Evolutionary conservation across 1,140 invertebrate genomes (phyloP), one percentile per base, ranked within the genome.

Genomic region (Radopholus similis): DNA sequence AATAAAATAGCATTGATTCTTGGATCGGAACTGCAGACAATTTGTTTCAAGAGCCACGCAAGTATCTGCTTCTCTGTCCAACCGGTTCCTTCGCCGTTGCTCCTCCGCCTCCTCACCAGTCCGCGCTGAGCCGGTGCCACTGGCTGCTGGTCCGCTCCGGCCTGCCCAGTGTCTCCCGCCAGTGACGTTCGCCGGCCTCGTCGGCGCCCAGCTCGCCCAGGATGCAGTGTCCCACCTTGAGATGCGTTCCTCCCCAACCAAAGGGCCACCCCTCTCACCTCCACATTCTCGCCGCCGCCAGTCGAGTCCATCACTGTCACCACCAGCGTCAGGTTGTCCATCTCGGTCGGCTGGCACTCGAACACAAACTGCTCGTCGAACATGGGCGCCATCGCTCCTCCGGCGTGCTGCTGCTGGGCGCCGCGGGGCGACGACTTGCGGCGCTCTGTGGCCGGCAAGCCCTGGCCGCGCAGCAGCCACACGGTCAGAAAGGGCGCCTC

Each of bases 31-130:
- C n/a, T n/a, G n/a, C n/a, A n/a, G n/a, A n/a, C n/a, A n/a, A n/a
- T n/a, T n/a, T n/a, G n/a, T n/a, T n/a, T n/a, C n/a, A n/a, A n/a
- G n/a, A n/a, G n/a, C n/a, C n/a, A n/a, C n/a, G n/a, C n/a, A n/a
- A n/a, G n/a, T n/a, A n/a, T n/a, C n/a, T n/a, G n/a, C n/a, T n/a
- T n/a, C n/a, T n/a, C n/a, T n/a, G n/a, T n/a, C n/a, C n/a, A n/a
- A n/a, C n/a, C n/a, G n/a, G n/a, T n/a, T n/a, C n/a, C n/a, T n/a
- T n/a, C n/a, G n/a, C n/a, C n/a, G n/a, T n/a, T n/a, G n/a, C n/a
- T n/a, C n/a, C n/a, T n/a, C n/a, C n/a, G n/a, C n/a, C n/a, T 1
- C n/a, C 30, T 66, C 55, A 81, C 78, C 80, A 81, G 34, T 77
- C 70, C 1, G 80, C 75, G 23, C 64, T 62, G 26, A 81, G 55